phyloP scores from a whole-genome alignment of 2,113 vertebrate species.

The Prionailurus bengalensis region DNA sequence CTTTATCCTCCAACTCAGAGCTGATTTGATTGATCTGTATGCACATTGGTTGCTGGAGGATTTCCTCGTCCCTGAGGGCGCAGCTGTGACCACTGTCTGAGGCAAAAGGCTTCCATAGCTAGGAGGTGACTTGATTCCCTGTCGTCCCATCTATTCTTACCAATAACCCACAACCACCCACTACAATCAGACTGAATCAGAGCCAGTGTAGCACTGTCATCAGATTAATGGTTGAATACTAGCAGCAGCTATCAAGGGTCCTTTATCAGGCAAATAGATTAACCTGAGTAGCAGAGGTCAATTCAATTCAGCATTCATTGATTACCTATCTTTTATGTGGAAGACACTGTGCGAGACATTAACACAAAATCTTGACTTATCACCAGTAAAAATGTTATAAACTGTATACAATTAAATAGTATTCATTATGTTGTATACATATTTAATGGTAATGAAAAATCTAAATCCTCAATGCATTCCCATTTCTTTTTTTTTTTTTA shows the following conservation, averaged over 20 bases:
- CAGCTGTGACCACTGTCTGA: background rate
- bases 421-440: background rate
- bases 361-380: slow-evolving; percentile 27
- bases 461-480: background rate
- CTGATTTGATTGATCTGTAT: background rate
- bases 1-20: background rate
- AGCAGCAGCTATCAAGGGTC: background rate
- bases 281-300: background rate
- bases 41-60: background rate
- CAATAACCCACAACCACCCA: background rate
- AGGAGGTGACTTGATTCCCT: background rate
- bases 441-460: background rate
- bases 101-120: background rate
- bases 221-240: background rate
- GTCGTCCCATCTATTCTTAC: background rate
- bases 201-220: background rate
- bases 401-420: background rate
- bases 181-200: slow-evolving; percentile 1
- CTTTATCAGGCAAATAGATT: slow-evolving; percentile 43
- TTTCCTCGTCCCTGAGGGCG: background rate
- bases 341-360: background rate
- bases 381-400: background rate
- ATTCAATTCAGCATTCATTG: slow-evolving; percentile 34
- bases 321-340: background rate
- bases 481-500: background rate